A percentile compares a stretch with the other conserved stretches of the same genome.
phyloP scores from a whole-genome alignment of 1,140 invertebrate genomes.

The Papilio aristodemus region DNA sequence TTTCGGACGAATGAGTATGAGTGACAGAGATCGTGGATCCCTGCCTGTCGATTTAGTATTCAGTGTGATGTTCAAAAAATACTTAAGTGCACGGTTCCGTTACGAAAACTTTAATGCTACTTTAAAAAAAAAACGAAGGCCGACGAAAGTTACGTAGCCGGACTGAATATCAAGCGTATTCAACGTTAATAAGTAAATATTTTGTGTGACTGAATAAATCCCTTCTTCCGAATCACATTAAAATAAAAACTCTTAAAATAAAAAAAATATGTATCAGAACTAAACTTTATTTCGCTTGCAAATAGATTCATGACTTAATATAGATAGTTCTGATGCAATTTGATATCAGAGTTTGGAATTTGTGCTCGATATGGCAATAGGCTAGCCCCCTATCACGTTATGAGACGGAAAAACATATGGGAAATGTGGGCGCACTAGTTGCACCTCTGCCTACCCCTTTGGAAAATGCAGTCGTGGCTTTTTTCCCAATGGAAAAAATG shows the following conservation, averaged over 20 bases:
- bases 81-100: not conserved
- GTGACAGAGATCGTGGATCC: not conserved
- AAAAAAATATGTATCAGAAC: no score
- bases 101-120: constrained; percentile 1
- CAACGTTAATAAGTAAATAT: not conserved
- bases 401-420: no score
- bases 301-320: no score
- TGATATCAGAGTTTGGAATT: no score
- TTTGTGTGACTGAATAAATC: not conserved
- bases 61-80: constrained; percentile 20
- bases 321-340: no score
- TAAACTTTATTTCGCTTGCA: no score
- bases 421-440: no score
- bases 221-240: not conserved
- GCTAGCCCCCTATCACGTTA: no score
- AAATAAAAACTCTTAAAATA: not conserved
- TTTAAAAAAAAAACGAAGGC: constrained; percentile 6
- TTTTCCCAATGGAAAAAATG: no score
- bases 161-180: constrained; percentile 9
- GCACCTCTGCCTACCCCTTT: no score
- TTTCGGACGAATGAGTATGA: not conserved
- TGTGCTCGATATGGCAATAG: no score
- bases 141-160: not conserved
- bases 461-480: no score
- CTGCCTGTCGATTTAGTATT: not conserved